These are phyloP conservation scores for Copidosoma aretas DNA, from an alignment of 2,888 invertebrate genomes.

Conservation along the genomic window DNA sequence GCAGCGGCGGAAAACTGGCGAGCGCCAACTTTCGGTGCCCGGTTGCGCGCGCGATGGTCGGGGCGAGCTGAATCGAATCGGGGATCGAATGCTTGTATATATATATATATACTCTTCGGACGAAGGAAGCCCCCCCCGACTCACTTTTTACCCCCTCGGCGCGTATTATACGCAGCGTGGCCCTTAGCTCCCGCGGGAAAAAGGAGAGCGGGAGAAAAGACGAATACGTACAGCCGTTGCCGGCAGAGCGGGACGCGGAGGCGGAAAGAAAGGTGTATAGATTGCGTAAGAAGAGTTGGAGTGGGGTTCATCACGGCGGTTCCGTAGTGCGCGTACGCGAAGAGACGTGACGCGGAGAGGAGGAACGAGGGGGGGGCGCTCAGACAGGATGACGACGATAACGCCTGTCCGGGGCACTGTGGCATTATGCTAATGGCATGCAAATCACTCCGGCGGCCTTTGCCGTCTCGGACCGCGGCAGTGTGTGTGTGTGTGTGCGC, in stretches of 20 bases:
- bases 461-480: neutral
- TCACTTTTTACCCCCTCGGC: neutral
- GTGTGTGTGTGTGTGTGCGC: too few relatives aligned
- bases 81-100: too few relatives aligned
- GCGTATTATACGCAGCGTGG: neutral
- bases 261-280: too few relatives aligned
- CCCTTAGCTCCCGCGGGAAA: neutral
- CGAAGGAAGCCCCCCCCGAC: neutral
- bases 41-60: neutral
- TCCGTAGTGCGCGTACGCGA: too few relatives aligned
- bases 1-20: neutral
- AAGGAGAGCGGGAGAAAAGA: neutral
- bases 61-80: too few relatives aligned
- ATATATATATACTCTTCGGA: too few relatives aligned
- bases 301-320: too few relatives aligned
- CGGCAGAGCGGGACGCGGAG: too few relatives aligned
- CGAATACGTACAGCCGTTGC: too few relatives aligned
- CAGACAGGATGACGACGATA: constrained; percentile 42
- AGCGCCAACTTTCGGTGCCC: neutral
- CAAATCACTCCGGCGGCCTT: constrained; percentile 46
- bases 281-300: too few relatives aligned
- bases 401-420: constrained; percentile 44
- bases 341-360: too few relatives aligned
- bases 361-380: neutral
- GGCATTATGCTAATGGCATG: constrained; percentile 56